These are phyloP conservation scores for Rhinichthys osculus DNA, from an alignment of 2,797 vertebrate species.

Conservation along the genomic window DNA sequence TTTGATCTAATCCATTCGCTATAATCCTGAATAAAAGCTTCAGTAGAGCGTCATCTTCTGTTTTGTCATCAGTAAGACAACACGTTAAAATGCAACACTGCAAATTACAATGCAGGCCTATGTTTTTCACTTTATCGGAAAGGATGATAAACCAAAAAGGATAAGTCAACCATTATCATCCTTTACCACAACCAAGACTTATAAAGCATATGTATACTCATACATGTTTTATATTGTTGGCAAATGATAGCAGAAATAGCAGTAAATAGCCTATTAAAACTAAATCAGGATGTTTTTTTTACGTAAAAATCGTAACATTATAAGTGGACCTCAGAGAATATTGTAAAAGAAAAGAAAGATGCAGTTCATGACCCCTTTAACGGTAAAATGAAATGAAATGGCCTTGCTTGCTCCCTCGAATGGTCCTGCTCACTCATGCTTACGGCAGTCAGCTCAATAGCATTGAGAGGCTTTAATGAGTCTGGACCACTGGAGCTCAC, in stretches of 20 bases:
- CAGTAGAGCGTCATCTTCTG: not conserved
- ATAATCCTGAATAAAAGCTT: not conserved
- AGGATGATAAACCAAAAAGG: not conserved
- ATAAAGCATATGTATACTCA: too few relatives aligned
- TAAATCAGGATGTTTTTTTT: not conserved
- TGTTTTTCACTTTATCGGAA: not conserved
- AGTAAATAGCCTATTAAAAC: not conserved
- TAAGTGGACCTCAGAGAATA: not conserved
- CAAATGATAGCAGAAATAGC: too few relatives aligned
- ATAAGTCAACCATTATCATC: not conserved
- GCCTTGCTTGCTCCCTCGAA: conserved; percentile 13
- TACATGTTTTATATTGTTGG: too few relatives aligned
- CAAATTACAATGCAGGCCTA: not conserved
- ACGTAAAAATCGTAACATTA: not conserved
- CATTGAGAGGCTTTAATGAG: conserved; percentile 23
- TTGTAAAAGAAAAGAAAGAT: not conserved
- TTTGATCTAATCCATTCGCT: not conserved
- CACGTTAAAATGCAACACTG: not conserved
- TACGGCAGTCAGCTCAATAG: conserved; percentile 10
- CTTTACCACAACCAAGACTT: too few relatives aligned
- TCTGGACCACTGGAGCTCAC: conserved; percentile 25
- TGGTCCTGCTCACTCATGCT: conserved; percentile 21
- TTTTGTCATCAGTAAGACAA: not conserved
- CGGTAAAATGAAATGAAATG: conserved; percentile 38
- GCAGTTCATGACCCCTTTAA: not conserved